These are phyloP conservation scores for Apis cerana DNA, from an alignment of 1,140 invertebrate genomes.

Conservation along the genomic window DNA sequence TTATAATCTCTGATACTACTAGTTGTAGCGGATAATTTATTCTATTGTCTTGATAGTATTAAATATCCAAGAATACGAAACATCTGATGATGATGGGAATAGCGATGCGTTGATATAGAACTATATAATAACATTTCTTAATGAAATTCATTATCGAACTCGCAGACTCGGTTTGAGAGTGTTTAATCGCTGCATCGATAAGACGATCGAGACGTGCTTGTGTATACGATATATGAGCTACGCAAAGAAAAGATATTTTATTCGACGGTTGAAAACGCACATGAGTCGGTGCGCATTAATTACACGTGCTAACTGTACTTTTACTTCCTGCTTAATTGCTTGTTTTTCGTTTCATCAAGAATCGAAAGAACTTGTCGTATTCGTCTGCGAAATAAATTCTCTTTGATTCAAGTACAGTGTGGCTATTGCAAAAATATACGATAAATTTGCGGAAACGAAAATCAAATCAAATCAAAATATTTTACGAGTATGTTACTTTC, in stretches of 20 bases:
- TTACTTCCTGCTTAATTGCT: slow-evolving; percentile 18
- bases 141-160: not conserved
- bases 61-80: not conserved
- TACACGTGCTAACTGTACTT: slow-evolving; percentile 31
- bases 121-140: not conserved
- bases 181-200: slow-evolving; percentile 6
- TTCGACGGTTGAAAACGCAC: not conserved
- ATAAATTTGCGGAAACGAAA: not conserved
- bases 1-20: not conserved
- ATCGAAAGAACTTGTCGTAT: slow-evolving; percentile 15
- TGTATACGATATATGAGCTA: not conserved
- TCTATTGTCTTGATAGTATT: not conserved
- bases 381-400: not conserved
- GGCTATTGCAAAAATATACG: not conserved
- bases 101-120: not conserved
- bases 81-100: not conserved
- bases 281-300: slow-evolving; percentile 10
- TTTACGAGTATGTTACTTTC: not conserved
- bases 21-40: not conserved
- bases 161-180: not conserved
- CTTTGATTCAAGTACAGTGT: not conserved
- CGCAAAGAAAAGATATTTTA: not conserved
- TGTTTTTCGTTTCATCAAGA: slow-evolving; percentile 14
- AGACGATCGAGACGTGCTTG: not conserved
- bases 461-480: not conserved